phyloP scores from a whole-genome alignment of 2,113 vertebrate genomes.

The Alaudala cheleensis region DNA sequence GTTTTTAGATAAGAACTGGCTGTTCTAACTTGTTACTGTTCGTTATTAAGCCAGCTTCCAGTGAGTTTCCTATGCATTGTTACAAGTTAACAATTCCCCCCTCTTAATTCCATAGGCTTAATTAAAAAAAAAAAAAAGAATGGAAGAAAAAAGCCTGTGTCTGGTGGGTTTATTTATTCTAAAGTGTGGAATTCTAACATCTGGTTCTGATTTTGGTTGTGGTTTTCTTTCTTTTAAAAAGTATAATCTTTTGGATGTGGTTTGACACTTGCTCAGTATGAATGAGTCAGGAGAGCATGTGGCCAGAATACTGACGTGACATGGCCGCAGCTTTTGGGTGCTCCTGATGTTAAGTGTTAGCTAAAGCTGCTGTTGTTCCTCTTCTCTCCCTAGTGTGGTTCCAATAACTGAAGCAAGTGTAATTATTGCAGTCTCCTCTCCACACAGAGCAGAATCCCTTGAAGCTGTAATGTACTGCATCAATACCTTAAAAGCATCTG shows the following conservation, averaged over 20 bases:
- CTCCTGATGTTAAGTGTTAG: constrained; percentile 8
- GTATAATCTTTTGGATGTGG: constrained; percentile 24
- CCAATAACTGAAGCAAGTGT: constrained; percentile 89
- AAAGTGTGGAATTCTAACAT: constrained; percentile 5
- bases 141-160: background rate
- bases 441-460: constrained; percentile 85
- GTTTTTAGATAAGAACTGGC: background rate
- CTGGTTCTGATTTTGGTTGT: constrained; percentile 26
- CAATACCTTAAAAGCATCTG: constrained; percentile 82
- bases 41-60: background rate
- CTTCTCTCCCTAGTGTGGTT: constrained; percentile 77
- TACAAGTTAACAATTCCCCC: background rate
- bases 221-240: constrained; percentile 41
- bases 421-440: constrained; percentile 88
- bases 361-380: constrained; percentile 10
- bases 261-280: constrained; percentile 46
- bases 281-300: constrained; percentile 13
- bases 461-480: constrained; percentile 86
- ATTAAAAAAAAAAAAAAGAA: constrained; percentile 7
- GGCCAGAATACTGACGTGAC: constrained; percentile 4
- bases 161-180: constrained; percentile 35
- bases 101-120: background rate
- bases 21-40: background rate
- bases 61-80: background rate
- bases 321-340: constrained; percentile 3